Evolutionary conservation across 1,140 invertebrate species (phyloP).

Genomic region (Leptonema lineaticorne): DNA sequence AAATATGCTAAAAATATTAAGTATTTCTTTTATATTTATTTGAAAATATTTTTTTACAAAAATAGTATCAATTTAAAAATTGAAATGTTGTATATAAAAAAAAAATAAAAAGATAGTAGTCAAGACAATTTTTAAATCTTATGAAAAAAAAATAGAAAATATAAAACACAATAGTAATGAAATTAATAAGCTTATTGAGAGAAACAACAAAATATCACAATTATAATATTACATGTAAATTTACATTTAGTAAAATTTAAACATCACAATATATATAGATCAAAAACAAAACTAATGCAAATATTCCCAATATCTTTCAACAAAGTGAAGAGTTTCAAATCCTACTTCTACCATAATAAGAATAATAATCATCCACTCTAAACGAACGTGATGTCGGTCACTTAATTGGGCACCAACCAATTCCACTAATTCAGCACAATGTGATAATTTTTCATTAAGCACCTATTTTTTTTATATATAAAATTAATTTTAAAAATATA

Average conservation of each 20-base stretch:
- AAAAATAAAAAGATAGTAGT: too few species aligned
- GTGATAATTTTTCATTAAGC: conserved; percentile 92
- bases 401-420: conserved; percentile 84
- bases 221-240: background rate
- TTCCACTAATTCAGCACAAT: conserved; percentile 89
- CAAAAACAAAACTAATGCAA: background rate
- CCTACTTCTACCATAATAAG: conserved; percentile 93
- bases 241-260: background rate
- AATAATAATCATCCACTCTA: conserved; percentile 96
- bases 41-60: too few species aligned
- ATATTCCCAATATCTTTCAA: conserved; percentile 55
- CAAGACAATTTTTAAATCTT: too few species aligned
- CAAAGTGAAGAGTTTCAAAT: conserved; percentile 83
- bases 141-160: too few species aligned
- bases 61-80: too few species aligned
- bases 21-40: too few species aligned
- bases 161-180: too few species aligned
- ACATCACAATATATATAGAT: background rate
- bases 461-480: conserved; percentile 65
- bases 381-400: conserved; percentile 84
- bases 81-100: too few species aligned
- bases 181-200: too few species aligned
- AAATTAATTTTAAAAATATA: conserved; percentile 4
- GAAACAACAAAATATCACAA: too few species aligned
- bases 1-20: too few species aligned